Evolutionary conservation across 2,113 vertebrate species (phyloP).

Genomic region (Hemicordylus capensis): DNA sequence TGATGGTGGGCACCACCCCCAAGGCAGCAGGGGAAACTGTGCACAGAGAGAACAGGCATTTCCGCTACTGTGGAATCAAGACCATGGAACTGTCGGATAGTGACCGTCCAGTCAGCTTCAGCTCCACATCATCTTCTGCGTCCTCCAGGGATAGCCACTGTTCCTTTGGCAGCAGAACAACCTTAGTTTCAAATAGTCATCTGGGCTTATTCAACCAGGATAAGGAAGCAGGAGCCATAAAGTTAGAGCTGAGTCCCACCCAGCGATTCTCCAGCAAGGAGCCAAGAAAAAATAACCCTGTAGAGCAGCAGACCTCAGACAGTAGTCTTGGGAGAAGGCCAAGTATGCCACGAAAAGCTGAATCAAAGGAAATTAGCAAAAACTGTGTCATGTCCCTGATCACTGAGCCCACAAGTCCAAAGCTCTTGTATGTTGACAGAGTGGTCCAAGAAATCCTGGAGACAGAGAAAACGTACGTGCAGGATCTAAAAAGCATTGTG

Average conservation of each 20-base stretch:
- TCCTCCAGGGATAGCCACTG: conserved; percentile 96
- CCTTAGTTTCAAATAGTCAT: conserved; percentile 85
- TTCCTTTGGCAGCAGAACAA: conserved; percentile 91
- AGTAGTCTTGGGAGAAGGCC: conserved; percentile 56
- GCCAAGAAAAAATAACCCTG: conserved; percentile 46
- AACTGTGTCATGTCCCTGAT: conserved; percentile 56
- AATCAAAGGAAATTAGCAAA: conserved; percentile 72
- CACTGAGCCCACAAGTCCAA: conserved; percentile 79
- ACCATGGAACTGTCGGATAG: conserved; percentile 92
- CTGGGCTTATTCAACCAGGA: conserved; percentile 84
- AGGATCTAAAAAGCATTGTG: conserved; percentile 93
- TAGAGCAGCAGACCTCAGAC: conserved; percentile 54
- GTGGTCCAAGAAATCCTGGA: conserved; percentile 97
- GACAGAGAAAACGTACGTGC: conserved; percentile 94
- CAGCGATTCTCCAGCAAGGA: conserved; percentile 80
- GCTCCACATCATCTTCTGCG: conserved; percentile 95
- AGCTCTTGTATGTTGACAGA: conserved; percentile 92
- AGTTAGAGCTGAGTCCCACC: conserved; percentile 89
- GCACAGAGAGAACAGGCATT: conserved; percentile 70
- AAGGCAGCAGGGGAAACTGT: conserved; percentile 73
- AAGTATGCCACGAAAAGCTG: conserved; percentile 57
- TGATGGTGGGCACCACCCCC: conserved; percentile 77
- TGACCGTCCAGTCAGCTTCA: conserved; percentile 94
- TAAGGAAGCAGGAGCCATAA: conserved; percentile 89
- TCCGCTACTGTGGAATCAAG: conserved; percentile 76